phyloP scores from a whole-genome alignment of 2,888 invertebrate genomes.

The Zhengitettix transpicula region DNA sequence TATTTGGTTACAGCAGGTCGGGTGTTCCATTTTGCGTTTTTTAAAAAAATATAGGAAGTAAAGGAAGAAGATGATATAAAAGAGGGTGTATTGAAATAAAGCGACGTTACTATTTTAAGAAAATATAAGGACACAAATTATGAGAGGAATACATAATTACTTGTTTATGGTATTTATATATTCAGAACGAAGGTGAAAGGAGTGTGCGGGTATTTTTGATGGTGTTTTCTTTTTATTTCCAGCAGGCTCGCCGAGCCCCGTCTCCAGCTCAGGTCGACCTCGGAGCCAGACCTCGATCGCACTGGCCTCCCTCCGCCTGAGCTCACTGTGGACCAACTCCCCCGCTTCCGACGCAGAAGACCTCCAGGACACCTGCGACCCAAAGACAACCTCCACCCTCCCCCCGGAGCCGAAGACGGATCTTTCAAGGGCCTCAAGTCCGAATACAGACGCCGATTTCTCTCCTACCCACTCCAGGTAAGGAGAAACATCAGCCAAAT shows the following conservation, averaged over 20 bases:
- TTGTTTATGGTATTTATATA: too few relatives aligned
- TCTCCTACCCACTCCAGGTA: background rate
- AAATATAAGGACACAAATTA: too few relatives aligned
- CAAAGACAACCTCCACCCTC: slow-evolving; percentile 21
- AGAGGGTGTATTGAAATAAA: too few relatives aligned
- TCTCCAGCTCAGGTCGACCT: slow-evolving; percentile 4
- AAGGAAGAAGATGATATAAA: too few relatives aligned
- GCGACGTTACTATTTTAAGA: too few relatives aligned
- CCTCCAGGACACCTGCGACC: slow-evolving; percentile 21
- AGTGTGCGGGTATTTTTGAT: too few relatives aligned
- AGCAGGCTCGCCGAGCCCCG: background rate
- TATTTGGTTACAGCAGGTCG: too few relatives aligned
- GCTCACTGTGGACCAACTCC: slow-evolving; percentile 34
- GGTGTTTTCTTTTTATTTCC: background rate
- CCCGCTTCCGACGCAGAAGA: slow-evolving; percentile 29
- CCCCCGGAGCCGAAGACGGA: slow-evolving; percentile 18
- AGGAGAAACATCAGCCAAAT: background rate
- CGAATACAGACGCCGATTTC: slow-evolving; percentile 20
- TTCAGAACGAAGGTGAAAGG: too few relatives aligned
- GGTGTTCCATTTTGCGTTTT: too few relatives aligned
- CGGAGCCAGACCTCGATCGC: slow-evolving; percentile 10
- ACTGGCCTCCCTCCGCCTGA: slow-evolving; percentile 25
- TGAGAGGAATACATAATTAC: too few relatives aligned
- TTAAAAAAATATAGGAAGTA: too few relatives aligned
- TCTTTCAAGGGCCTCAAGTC: slow-evolving; percentile 22